These are phyloP conservation scores for Chanos chanos DNA, from an alignment of 2,797 vertebrate genomes.

Conservation along the genomic window DNA sequence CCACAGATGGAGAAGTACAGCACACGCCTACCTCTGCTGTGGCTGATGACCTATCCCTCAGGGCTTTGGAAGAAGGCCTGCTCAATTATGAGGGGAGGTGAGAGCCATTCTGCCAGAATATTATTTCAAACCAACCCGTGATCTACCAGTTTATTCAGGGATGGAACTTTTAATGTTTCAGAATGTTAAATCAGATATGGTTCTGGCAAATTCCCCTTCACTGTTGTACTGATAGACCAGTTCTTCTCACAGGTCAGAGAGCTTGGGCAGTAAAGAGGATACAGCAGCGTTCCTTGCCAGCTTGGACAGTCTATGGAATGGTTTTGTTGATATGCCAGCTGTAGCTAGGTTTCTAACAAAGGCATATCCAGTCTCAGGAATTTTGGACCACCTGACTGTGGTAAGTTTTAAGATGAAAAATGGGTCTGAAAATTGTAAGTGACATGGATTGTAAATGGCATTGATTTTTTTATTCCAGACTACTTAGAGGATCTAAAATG, in stretches of 20 bases:
- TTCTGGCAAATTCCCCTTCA: neutral
- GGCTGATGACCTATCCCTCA: slow-evolving; percentile 81
- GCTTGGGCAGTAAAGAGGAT: slow-evolving; percentile 78
- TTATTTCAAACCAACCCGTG: no score
- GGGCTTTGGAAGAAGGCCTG: slow-evolving; percentile 84
- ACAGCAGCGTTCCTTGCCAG: slow-evolving; percentile 84
- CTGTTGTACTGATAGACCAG: neutral
- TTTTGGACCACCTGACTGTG: slow-evolving; percentile 87
- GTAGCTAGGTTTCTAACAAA: slow-evolving; percentile 95
- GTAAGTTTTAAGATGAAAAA: slow-evolving; percentile 56
- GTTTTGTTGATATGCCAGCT: slow-evolving; percentile 94
- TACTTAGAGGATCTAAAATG: neutral
- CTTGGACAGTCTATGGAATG: slow-evolving; percentile 87
- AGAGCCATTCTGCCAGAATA: slow-evolving; percentile 25
- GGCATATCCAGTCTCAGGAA: slow-evolving; percentile 92
- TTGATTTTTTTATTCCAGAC: no score
- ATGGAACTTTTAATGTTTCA: no score
- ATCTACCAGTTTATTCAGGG: no score
- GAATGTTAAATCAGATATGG: no score
- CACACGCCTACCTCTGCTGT: slow-evolving; percentile 58
- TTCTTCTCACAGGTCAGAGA: slow-evolving; percentile 74
- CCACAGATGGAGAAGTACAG: slow-evolving; percentile 77
- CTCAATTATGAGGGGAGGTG: slow-evolving; percentile 63
- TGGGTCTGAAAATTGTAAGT: neutral
- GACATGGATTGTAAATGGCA: no score